A percentile compares a stretch with the other conserved stretches of the same genome.
Evolutionary conservation across 2,888 invertebrate genomes (phyloP).

Genomic region (Portevinia maculata): DNA sequence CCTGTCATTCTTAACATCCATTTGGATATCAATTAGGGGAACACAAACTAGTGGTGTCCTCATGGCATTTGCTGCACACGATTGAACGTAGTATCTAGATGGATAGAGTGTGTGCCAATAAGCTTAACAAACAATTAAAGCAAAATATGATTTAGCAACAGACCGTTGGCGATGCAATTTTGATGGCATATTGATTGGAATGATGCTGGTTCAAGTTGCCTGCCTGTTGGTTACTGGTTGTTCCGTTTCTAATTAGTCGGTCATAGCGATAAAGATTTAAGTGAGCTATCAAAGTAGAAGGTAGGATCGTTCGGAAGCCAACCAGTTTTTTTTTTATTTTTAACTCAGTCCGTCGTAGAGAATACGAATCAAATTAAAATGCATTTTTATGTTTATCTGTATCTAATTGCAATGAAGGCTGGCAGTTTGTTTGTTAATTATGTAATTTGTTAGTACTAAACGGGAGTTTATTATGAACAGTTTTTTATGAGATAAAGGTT

Average conservation of each 20-base stretch:
- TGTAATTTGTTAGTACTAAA: slow-evolving; percentile 5
- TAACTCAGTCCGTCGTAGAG: not conserved
- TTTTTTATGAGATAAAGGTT: not conserved
- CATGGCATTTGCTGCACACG: not conserved
- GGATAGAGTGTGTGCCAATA: slow-evolving; percentile 1
- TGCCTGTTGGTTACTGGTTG: slow-evolving; percentile 37
- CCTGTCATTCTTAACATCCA: slow-evolving; percentile 27
- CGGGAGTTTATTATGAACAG: not conserved
- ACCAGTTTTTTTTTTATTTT: slow-evolving; percentile 20
- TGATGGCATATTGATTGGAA: slow-evolving; percentile 48
- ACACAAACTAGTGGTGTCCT: slow-evolving; percentile 10
- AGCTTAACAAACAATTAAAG: slow-evolving; percentile 10
- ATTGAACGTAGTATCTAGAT: slow-evolving; percentile 16
- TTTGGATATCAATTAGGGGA: slow-evolving; percentile 38
- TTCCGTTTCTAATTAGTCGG: slow-evolving; percentile 43
- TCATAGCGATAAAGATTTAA: slow-evolving; percentile 31
- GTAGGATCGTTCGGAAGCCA: not conserved
- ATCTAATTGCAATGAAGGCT: slow-evolving; percentile 4
- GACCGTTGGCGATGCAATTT: slow-evolving; percentile 45
- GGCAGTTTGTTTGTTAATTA: slow-evolving; percentile 30
- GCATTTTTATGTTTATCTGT: slow-evolving; percentile 15
- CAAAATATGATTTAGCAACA: slow-evolving; percentile 31
- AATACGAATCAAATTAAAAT: slow-evolving; percentile 23
- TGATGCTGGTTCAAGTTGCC: slow-evolving; percentile 1
- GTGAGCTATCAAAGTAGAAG: slow-evolving; percentile 47